phyloP scores from a whole-genome alignment of 2,113 vertebrate species.

The Lucifuga dentata region DNA sequence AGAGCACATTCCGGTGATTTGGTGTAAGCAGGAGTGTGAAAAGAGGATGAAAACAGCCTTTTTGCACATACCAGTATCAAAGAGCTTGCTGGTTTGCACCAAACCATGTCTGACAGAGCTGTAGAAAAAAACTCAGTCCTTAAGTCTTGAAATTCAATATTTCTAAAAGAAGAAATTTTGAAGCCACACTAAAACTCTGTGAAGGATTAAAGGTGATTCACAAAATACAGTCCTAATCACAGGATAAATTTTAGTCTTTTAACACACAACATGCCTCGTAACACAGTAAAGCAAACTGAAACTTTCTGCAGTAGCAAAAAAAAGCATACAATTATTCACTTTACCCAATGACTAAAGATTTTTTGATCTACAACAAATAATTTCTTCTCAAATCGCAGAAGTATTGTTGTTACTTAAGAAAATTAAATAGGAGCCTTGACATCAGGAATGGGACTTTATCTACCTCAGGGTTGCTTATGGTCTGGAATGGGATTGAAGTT shows the following conservation, averaged over 20 bases:
- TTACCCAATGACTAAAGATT: neutral
- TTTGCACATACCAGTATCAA: constrained; percentile 37
- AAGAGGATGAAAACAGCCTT: constrained; percentile 24
- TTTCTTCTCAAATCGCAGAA: no score
- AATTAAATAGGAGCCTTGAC: constrained; percentile 2
- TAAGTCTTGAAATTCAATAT: constrained; percentile 3
- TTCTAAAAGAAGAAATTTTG: neutral
- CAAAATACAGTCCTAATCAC: constrained; percentile 6
- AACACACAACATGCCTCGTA: neutral
- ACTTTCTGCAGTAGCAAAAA: neutral
- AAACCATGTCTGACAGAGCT: constrained; percentile 30
- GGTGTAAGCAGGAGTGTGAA: constrained; percentile 36
- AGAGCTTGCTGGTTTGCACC: constrained; percentile 9
- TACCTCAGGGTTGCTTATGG: neutral
- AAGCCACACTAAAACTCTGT: neutral
- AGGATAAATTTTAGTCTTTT: neutral
- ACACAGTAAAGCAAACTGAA: neutral
- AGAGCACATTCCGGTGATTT: constrained; percentile 60
- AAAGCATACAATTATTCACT: neutral
- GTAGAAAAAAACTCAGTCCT: constrained; percentile 6
- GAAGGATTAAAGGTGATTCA: constrained; percentile 19
- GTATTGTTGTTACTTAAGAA: neutral
- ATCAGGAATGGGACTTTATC: neutral
- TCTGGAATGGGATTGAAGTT: neutral
- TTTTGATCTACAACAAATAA: neutral